A percentile compares a stretch with the other conserved stretches of the same genome.
These are phyloP conservation scores for Copidosoma aretas DNA, from an alignment of 2,888 invertebrate species.

Conservation along the genomic window DNA sequence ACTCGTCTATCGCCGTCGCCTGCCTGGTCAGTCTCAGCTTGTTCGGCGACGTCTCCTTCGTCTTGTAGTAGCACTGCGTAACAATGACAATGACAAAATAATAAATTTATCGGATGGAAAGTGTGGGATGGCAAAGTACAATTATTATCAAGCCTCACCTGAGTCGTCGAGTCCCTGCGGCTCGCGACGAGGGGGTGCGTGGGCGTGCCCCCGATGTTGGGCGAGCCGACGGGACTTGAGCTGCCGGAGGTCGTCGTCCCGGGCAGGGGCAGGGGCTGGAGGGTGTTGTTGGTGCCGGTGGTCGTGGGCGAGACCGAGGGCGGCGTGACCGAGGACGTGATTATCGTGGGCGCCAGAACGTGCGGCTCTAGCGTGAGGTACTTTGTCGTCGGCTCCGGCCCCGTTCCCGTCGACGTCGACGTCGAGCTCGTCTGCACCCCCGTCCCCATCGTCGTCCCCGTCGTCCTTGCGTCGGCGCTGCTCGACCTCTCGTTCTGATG, in stretches of 20 bases:
- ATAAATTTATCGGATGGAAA: background rate
- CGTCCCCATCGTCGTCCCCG: constrained; percentile 77
- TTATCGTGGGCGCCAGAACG: constrained; percentile 73
- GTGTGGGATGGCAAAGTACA: background rate
- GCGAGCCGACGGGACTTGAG: constrained; percentile 59
- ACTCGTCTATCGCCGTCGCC: constrained; percentile 89
- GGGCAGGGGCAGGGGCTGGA: constrained; percentile 55
- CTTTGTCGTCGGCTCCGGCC: constrained; percentile 12
- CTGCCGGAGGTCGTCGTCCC: constrained; percentile 65
- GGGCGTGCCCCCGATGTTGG: constrained; percentile 62
- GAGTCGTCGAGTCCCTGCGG: constrained; percentile 83
- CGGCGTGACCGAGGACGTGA: constrained; percentile 83
- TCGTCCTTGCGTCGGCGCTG: constrained; percentile 64
- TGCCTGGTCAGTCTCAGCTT: constrained; percentile 79
- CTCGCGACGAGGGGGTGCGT: constrained; percentile 65
- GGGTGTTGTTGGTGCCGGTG: constrained; percentile 48
- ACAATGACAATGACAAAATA: background rate
- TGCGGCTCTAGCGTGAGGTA: constrained; percentile 49
- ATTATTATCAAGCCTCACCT: constrained; percentile 67
- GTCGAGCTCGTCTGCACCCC: constrained; percentile 67
- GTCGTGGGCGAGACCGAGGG: constrained; percentile 81
- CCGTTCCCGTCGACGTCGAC: constrained; percentile 67
- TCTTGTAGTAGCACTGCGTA: constrained; percentile 58
- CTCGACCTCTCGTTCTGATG: constrained; percentile 50
- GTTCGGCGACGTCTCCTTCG: constrained; percentile 58